These are phyloP conservation scores for Ladona fulva DNA, from an alignment of 1,140 invertebrate species.

Conservation along the genomic window DNA sequence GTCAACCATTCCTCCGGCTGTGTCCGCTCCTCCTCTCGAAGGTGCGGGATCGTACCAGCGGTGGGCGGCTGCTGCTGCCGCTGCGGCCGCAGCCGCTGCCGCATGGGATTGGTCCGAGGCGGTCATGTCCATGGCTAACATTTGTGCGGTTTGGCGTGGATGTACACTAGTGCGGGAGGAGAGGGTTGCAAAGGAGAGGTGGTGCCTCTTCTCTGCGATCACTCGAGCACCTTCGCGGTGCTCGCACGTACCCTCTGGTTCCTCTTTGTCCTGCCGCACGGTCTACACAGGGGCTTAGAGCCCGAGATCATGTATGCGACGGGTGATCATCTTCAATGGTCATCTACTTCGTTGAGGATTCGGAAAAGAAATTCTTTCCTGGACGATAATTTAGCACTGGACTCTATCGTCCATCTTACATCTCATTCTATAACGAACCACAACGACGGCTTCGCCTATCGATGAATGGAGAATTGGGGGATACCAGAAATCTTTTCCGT, in stretches of 20 bases:
- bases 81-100: neutral
- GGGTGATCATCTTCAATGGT: neutral
- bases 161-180: neutral
- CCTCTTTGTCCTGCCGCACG: neutral
- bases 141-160: neutral
- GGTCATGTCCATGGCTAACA: constrained; percentile 7
- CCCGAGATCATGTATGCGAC: neutral
- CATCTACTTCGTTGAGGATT: too few relatives aligned
- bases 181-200: neutral
- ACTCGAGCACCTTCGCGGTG: neutral
- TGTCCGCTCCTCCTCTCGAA: neutral
- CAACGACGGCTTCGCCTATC: too few relatives aligned
- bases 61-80: neutral
- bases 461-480: too few relatives aligned
- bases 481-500: too few relatives aligned
- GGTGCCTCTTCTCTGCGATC: neutral
- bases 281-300: neutral
- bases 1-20: neutral
- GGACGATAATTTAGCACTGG: too few relatives aligned
- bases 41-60: neutral
- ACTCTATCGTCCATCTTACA: too few relatives aligned
- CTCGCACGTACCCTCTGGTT: neutral
- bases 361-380: too few relatives aligned
- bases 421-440: too few relatives aligned
- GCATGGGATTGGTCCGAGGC: neutral